Evolutionary conservation across 2,113 vertebrate species (phyloP).

Genomic region (Proteles cristata): DNA sequence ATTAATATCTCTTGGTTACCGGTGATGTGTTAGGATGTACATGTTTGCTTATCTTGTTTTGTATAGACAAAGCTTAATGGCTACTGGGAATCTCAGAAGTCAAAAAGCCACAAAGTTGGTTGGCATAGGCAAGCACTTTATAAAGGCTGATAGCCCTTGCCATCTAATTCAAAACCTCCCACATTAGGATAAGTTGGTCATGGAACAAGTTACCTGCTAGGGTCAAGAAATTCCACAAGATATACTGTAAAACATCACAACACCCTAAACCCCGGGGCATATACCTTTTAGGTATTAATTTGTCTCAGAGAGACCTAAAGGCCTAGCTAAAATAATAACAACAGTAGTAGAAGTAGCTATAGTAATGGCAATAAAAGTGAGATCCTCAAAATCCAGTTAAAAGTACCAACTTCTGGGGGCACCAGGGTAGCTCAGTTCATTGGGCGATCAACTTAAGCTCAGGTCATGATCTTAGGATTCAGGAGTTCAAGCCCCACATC

Average conservation of each 20-base stretch:
- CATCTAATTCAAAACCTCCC: background rate
- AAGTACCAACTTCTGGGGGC: too few species aligned
- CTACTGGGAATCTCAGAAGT: background rate
- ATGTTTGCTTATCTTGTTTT: background rate
- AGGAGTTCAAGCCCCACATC: too few species aligned
- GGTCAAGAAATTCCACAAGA: background rate
- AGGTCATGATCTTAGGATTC: too few species aligned
- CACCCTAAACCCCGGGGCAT: background rate
- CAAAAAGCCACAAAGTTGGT: background rate
- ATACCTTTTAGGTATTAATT: background rate
- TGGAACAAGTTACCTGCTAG: background rate
- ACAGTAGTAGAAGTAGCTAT: background rate
- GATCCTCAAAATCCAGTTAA: background rate
- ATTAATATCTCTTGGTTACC: background rate
- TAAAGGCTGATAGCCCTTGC: background rate
- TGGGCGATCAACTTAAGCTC: too few species aligned
- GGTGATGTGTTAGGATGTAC: background rate
- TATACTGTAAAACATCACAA: background rate
- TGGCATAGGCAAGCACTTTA: background rate
- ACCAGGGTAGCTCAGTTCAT: too few species aligned
- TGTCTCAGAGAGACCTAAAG: background rate
- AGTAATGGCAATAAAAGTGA: background rate
- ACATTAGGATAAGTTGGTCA: background rate
- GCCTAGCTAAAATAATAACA: background rate
- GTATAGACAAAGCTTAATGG: background rate